phyloP scores from a whole-genome alignment of 2,797 vertebrate species.

The Psittacula echo region DNA sequence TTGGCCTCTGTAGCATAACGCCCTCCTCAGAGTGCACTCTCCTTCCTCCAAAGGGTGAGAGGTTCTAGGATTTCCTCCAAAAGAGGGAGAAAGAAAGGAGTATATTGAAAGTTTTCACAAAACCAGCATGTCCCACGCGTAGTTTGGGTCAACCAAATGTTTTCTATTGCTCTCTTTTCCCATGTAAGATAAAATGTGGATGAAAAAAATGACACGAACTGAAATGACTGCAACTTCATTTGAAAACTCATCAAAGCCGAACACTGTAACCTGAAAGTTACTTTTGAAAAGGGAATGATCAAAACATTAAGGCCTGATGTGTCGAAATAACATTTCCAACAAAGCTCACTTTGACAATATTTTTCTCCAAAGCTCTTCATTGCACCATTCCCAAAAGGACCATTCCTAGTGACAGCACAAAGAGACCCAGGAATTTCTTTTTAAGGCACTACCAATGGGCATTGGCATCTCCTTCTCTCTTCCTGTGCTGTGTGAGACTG shows the following conservation, averaged over 20 bases:
- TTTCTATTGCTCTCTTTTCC: conserved; percentile 16
- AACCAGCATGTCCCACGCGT: background rate
- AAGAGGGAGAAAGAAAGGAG: background rate
- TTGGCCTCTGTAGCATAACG: background rate
- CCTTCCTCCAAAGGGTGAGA: background rate
- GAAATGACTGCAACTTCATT: conserved; percentile 18
- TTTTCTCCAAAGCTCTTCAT: conserved; percentile 26
- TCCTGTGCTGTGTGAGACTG: background rate
- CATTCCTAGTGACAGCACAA: background rate
- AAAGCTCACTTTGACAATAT: conserved; percentile 40
- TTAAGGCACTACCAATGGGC: background rate
- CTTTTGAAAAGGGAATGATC: conserved; percentile 47
- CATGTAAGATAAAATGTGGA: conserved; percentile 13
- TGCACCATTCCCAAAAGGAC: conserved; percentile 5
- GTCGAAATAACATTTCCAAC: conserved; percentile 24
- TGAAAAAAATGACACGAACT: conserved; percentile 30
- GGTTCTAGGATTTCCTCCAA: background rate
- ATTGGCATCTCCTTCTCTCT: background rate
- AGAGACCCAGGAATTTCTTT: conserved; percentile 6
- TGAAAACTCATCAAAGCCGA: conserved; percentile 64
- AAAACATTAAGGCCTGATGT: conserved; percentile 35
- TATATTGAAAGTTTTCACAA: background rate
- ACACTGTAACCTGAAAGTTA: conserved; percentile 45
- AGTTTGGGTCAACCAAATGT: conserved; percentile 45
- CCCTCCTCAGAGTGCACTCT: accelerated